Base-by-base conservation (phyloP, 2,113 vertebrate genomes). In the Rhizomys pruinosus region DNA sequence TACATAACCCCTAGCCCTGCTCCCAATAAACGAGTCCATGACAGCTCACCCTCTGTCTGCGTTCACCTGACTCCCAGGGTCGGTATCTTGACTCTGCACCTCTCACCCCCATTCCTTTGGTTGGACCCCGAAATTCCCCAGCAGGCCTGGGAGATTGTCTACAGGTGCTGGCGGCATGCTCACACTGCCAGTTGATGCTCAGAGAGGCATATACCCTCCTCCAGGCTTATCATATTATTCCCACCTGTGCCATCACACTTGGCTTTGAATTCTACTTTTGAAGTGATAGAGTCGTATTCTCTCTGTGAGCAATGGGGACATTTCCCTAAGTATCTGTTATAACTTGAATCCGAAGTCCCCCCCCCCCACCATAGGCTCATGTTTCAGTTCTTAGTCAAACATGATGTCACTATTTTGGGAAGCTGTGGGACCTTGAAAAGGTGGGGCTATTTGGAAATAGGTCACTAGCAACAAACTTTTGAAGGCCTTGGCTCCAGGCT, bases 101-200 rank as follows among this genome's bases (percentile, higher is more conserved):
- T n/a, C n/a, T n/a, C n/a, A n/a, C n/a, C n/a, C n/a, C n/a, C n/a
- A n/a, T n/a, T n/a, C n/a, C n/a, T n/a, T n/a, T n/a, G n/a, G n/a
- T n/a, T n/a, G n/a, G n/a, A n/a, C n/a, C n/a, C n/a, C n/a, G n/a
- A n/a, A n/a, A n/a, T n/a, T n/a, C n/a, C n/a, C n/a, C n/a, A n/a
- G n/a, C n/a, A n/a, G n/a, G n/a, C n/a, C n/a, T n/a, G n/a, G n/a
- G n/a, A n/a, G n/a, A n/a, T n/a, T n/a, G n/a, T n/a, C n/a, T n/a
- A n/a, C n/a, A n/a, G n/a, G n/a, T n/a, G n/a, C n/a, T n/a, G n/a
- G n/a, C n/a, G n/a, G n/a, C n/a, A n/a, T n/a, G n/a, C n/a, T n/a
- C n/a, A n/a, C n/a, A n/a, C n/a, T 52, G 47, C 27, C n/a, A 84
- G 34, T 44, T 96, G 81, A 79, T 90, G 61, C 59, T 90, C 69